Evolutionary conservation across 1,140 invertebrate genomes (phyloP).

Genomic region (Oedothorax gibbosus): DNA sequence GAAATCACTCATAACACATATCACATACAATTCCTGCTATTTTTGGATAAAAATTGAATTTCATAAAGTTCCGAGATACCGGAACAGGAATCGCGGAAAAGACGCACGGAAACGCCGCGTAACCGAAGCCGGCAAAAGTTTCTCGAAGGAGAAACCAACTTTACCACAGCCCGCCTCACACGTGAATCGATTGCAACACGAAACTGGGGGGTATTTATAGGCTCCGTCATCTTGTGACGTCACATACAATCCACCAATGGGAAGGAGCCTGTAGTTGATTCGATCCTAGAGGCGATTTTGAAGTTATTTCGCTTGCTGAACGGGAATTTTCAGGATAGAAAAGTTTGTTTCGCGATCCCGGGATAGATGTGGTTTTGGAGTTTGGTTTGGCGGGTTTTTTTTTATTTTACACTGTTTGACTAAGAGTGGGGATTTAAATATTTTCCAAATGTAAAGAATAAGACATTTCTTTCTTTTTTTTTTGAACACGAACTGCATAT

Average conservation of each 20-base stretch:
- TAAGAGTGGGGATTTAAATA: too few relatives aligned
- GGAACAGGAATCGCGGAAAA: background rate
- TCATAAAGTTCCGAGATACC: too few relatives aligned
- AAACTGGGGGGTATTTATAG: background rate
- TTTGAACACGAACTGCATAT: too few relatives aligned
- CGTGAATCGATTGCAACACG: conserved; percentile 20
- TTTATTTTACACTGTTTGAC: too few relatives aligned
- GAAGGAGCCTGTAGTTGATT: conserved; percentile 16
- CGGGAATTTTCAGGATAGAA: conserved; percentile 17
- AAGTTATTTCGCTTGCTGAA: conserved; percentile 30
- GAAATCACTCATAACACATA: too few relatives aligned
- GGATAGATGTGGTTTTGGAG: too few relatives aligned
- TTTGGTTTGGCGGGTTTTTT: too few relatives aligned
- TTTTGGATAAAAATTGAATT: too few relatives aligned
- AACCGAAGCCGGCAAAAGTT: background rate
- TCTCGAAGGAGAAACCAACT: background rate
- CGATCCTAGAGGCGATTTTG: conserved; percentile 38
- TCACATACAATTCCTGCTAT: too few relatives aligned
- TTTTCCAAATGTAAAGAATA: too few relatives aligned
- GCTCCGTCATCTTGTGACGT: conserved; percentile 7
- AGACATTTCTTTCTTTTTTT: too few relatives aligned
- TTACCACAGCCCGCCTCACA: conserved; percentile 13
- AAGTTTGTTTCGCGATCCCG: conserved; percentile 6
- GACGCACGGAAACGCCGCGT: background rate
- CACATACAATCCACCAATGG: background rate